Evolutionary conservation across 2,888 invertebrate genomes (phyloP).

Genomic region (Zootermopsis nevadensis): DNA sequence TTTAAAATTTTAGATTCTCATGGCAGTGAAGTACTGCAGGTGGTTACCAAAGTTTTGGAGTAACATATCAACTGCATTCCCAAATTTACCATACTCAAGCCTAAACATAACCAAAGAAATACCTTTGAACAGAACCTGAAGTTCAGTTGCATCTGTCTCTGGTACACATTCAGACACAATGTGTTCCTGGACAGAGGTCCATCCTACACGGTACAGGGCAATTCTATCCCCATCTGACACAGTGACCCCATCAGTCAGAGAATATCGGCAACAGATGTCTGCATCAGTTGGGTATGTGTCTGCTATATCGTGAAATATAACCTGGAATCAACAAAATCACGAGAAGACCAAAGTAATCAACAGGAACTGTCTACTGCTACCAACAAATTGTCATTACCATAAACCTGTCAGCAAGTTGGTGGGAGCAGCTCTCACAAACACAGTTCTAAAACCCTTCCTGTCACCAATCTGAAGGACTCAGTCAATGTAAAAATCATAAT

Average conservation of each 20-base stretch:
- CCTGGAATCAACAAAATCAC: constrained; percentile 43
- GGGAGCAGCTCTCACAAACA: too few species aligned
- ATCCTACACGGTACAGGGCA: constrained; percentile 53
- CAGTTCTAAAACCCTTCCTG: too few species aligned
- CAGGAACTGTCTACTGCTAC: too few species aligned
- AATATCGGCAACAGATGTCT: constrained; percentile 53
- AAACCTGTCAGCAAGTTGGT: too few species aligned
- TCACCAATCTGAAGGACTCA: too few species aligned
- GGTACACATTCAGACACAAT: constrained; percentile 49
- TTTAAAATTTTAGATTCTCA: too few species aligned
- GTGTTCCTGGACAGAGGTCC: constrained; percentile 50
- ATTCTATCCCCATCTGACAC: constrained; percentile 49
- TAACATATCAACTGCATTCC: too few species aligned
- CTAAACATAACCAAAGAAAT: background rate
- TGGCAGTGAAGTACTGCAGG: too few species aligned
- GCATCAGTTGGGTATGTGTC: constrained; percentile 53
- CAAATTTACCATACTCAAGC: too few species aligned
- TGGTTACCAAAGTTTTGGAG: too few species aligned
- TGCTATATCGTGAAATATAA: constrained; percentile 54
- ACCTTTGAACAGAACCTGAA: constrained; percentile 53
- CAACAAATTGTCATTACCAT: too few species aligned
- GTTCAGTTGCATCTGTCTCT: constrained; percentile 28
- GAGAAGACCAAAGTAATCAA: background rate
- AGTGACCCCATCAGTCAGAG: constrained; percentile 52
- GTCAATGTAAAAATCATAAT: too few species aligned